These are phyloP conservation scores for Octodon degus DNA, from an alignment of 2,113 vertebrate species.

Conservation along the genomic window DNA sequence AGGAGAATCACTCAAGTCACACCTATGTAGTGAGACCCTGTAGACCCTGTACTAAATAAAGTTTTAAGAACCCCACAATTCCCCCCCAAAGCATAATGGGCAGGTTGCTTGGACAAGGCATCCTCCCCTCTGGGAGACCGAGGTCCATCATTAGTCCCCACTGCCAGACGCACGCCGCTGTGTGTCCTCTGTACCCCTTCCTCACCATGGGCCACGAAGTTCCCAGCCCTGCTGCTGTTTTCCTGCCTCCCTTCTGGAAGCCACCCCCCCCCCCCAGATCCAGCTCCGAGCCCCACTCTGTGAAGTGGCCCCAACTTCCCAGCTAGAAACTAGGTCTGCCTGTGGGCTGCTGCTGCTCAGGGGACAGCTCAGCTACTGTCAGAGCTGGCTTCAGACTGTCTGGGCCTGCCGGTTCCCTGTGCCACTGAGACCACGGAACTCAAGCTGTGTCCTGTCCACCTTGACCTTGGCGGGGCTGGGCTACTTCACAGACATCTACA, in stretches of 20 bases:
- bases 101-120: not conserved
- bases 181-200: not conserved
- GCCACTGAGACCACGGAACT: not conserved
- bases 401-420: not conserved
- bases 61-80: no score
- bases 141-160: not conserved
- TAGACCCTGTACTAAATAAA: no score
- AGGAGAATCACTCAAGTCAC: no score
- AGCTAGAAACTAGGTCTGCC: not conserved
- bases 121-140: not conserved
- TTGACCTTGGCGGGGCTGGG: not conserved
- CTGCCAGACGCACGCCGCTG: not conserved
- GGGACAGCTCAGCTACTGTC: not conserved
- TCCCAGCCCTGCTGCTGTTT: rapidly evolving
- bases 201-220: rapidly evolving
- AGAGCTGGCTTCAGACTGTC: not conserved
- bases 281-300: not conserved
- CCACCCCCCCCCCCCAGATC: not conserved
- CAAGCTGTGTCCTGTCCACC: rapidly evolving
- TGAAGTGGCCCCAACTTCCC: not conserved
- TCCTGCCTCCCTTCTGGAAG: not conserved
- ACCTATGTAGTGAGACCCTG: no score
- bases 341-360: not conserved
- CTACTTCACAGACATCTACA: not conserved
- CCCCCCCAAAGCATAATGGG: no score